phyloP scores from a whole-genome alignment of 2,113 vertebrate species.

The Nibea coibor region DNA sequence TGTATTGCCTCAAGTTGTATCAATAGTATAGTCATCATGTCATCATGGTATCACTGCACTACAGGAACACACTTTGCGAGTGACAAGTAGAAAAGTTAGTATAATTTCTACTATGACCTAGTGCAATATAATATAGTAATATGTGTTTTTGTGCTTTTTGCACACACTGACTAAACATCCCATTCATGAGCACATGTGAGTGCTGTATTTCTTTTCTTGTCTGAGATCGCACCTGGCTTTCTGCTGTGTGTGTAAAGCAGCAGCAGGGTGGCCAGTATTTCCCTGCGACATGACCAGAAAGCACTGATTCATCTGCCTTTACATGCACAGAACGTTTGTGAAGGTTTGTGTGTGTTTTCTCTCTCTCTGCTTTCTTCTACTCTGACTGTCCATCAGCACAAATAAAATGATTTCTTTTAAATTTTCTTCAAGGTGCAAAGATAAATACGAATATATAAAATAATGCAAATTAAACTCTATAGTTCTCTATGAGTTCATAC shows the following conservation, averaged over 20 bases:
- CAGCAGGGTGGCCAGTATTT: conserved; percentile 62
- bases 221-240: conserved; percentile 16
- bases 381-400: neutral
- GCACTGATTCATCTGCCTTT: conserved; percentile 68
- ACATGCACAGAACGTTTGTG: conserved; percentile 59
- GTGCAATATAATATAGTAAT: neutral
- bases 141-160: neutral
- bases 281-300: conserved; percentile 59
- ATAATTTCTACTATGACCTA: neutral
- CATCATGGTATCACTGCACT: neutral
- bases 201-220: neutral
- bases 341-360: neutral
- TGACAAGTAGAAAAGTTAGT: neutral
- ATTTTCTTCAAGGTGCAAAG: neutral
- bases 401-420: neutral
- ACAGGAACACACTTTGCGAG: neutral
- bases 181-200: neutral
- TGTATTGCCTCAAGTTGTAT: neutral
- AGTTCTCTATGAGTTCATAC: too few relatives aligned
- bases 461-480: neutral
- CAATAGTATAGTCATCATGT: neutral
- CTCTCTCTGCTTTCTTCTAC: neutral
- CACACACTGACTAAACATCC: neutral
- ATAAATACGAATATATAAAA: neutral
- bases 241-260: conserved; percentile 30